A percentile compares a stretch with the other conserved stretches of the same genome.
Evolutionary conservation across 2,888 invertebrate species (phyloP).

Genomic region (Stenichneumon culpator): DNA sequence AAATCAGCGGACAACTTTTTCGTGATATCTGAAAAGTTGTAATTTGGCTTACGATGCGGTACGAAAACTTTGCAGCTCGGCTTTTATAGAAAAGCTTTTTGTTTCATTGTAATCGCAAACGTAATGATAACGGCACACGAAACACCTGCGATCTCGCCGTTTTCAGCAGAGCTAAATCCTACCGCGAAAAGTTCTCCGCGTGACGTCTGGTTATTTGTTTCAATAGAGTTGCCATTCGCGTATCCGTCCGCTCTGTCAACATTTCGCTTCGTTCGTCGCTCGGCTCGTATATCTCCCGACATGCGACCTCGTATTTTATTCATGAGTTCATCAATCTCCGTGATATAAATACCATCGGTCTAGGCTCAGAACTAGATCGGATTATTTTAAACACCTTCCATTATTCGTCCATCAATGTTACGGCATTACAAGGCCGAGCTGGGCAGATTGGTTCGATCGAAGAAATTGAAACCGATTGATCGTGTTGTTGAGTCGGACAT

Average conservation of each 20-base stretch:
- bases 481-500: background rate
- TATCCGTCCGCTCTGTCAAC: background rate
- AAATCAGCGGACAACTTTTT: no score
- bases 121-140: background rate
- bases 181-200: background rate
- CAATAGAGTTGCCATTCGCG: background rate
- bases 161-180: background rate
- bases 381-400: background rate
- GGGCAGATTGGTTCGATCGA: background rate
- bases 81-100: background rate
- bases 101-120: background rate
- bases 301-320: constrained; percentile 27
- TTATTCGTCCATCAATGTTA: background rate
- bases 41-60: no score
- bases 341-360: background rate
- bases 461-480: background rate
- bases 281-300: constrained; percentile 5
- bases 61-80: no score
- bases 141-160: background rate
- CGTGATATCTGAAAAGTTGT: no score
- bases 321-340: constrained; percentile 22
- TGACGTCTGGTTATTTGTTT: background rate
- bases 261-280: background rate
- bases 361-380: background rate
- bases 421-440: no score